Evolutionary conservation across 2,113 vertebrate species (phyloP).

Genomic region (Nycticebus coucang): DNA sequence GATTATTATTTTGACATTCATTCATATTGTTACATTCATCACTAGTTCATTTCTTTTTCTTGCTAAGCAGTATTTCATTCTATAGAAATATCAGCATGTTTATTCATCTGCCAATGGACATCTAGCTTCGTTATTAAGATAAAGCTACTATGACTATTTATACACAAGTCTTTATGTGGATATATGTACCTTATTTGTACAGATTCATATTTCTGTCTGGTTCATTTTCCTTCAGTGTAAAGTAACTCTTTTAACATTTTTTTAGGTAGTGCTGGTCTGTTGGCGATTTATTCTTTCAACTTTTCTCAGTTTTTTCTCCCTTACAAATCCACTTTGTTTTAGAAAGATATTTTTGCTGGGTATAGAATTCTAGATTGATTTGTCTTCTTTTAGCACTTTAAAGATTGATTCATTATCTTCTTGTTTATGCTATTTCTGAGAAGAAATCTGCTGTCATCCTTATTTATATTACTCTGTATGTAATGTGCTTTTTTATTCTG

Average conservation of each 20-base stretch:
- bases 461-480: not conserved
- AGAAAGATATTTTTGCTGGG: slow-evolving; percentile 17
- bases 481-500: not conserved
- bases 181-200: slow-evolving; percentile 6
- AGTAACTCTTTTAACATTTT: not conserved
- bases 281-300: slow-evolving; percentile 2
- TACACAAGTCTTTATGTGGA: slow-evolving; percentile 1
- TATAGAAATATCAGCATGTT: not conserved
- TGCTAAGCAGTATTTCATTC: not conserved
- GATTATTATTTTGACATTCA: not conserved
- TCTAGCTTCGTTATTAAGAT: slow-evolving; percentile 27
- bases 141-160: slow-evolving; percentile 15
- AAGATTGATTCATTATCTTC: not conserved
- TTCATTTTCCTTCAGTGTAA: slow-evolving; percentile 7
- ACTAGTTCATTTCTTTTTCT: slow-evolving; percentile 7
- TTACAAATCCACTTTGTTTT: not conserved
- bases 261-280: not conserved
- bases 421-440: slow-evolving; percentile 19
- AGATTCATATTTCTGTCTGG: not conserved
- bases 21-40: not conserved
- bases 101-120: not conserved
- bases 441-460: not conserved
- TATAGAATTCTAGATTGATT: slow-evolving; percentile 27
- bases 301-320: not conserved
- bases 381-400: slow-evolving; percentile 11